Evolutionary conservation across 2,888 invertebrate genomes (phyloP).

Genomic region (Chymomyza procnemis): DNA sequence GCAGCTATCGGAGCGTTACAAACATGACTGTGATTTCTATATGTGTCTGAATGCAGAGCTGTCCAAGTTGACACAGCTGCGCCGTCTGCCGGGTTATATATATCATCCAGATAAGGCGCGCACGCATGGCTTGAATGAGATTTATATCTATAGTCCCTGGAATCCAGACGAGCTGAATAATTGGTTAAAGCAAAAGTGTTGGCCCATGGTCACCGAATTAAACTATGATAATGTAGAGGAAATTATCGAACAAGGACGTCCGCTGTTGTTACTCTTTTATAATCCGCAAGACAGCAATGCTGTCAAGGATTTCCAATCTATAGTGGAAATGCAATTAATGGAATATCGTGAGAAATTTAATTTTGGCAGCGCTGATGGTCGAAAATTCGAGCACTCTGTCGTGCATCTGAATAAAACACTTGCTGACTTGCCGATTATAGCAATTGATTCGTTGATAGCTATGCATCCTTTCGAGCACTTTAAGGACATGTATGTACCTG

Average conservation of each 20-base stretch:
- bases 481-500: constrained; percentile 42
- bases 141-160: constrained; percentile 4
- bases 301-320: constrained; percentile 50
- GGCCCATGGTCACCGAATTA: constrained; percentile 44
- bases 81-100: constrained; percentile 28
- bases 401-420: constrained; percentile 33
- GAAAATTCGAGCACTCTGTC: constrained; percentile 44
- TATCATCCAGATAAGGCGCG: constrained; percentile 44
- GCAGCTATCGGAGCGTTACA: constrained; percentile 41
- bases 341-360: constrained; percentile 24
- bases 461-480: constrained; percentile 37
- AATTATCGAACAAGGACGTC: constrained; percentile 42
- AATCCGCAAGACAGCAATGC: constrained; percentile 29
- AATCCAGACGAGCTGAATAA: constrained; percentile 13
- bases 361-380: constrained; percentile 43
- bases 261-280: constrained; percentile 48
- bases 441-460: constrained; percentile 51
- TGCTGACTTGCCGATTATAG: constrained; percentile 48
- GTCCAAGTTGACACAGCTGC: constrained; percentile 20
- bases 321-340: constrained; percentile 47
- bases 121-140: constrained; percentile 38
- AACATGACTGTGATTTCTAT: constrained; percentile 53
- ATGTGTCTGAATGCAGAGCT: constrained; percentile 14
- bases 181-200: constrained; percentile 40
- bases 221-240: constrained; percentile 55